Base-by-base conservation (phyloP, 2,797 vertebrate genomes). In the Onychomys leucogaster region DNA sequence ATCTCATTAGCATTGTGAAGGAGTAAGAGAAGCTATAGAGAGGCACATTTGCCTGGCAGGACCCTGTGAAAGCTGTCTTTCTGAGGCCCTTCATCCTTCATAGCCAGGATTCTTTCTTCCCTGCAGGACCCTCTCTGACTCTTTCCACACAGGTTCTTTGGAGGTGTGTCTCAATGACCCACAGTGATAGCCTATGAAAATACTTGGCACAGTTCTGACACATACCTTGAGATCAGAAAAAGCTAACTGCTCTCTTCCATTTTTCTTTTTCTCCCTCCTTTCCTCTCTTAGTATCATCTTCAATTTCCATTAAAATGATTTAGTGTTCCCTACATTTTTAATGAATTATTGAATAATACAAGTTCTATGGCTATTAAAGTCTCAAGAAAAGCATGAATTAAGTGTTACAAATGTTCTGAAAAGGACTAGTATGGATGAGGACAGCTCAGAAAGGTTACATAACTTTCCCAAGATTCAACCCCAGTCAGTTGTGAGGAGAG, bases 291-390 rank as follows among this genome's bases (percentile, higher is more conserved):
- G 69, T 41, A 75, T 71, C 61, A 57, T 91, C 59, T 25, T 73
- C 41, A 27, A n/a, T 96, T 96, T 97, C 92, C 78, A 83, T 97
- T 86, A 94, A 95, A 86, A 80, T 96, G 81, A 97, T 82, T 80
- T 82, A 93, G 17, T 37, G 29, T 37, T 97, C 83, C 84, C 67
- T 96, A 94, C 93, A 95, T 97, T 21, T 96, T 97, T 92, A 90
- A 96, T 96, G 81, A 75, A 41, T 83, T 95, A 91, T 97, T 96
- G 92, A 97, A 97, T 95, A 96, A 93, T 94, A 92, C 85, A 97
- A 94, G 67, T 96, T 73, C 78, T 80, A 69, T 82, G 34, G 65
- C 63, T 93, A 96, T 92, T 96, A 95, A 94, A 94, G 65, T 92
- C 65, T 97, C 91, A 91, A 71, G 61, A 88, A 76, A 80, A 78